Conservation (phyloP, 2,888 invertebrate species). For the Agrypnus murinus region DNA sequence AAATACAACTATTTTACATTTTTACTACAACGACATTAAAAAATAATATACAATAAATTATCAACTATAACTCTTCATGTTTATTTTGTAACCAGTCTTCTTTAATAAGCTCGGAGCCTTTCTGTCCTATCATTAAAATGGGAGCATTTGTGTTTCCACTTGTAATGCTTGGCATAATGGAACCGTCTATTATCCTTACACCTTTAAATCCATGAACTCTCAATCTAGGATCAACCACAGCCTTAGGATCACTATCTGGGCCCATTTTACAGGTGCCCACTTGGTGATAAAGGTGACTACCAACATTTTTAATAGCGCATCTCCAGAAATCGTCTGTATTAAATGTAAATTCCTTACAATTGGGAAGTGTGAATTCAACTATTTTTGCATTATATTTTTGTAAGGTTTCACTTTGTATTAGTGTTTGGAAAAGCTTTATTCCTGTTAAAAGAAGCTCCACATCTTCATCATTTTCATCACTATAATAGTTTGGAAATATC, state of each 20-base stretch:
- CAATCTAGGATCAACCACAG: conserved; percentile 82
- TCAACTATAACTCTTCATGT: conserved; percentile 45
- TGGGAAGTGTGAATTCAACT: conserved; percentile 64
- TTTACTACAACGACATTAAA: too few relatives aligned
- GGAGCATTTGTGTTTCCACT: conserved; percentile 76
- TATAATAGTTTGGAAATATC: conserved; percentile 78
- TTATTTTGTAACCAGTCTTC: conserved; percentile 60
- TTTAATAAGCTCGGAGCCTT: conserved; percentile 71
- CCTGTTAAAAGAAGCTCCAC: conserved; percentile 72
- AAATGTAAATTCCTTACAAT: conserved; percentile 62
- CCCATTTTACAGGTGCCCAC: conserved; percentile 80
- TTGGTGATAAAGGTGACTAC: conserved; percentile 53
- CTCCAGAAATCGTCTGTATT: conserved; percentile 73
- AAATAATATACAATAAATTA: too few relatives aligned
- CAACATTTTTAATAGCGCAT: conserved; percentile 67
- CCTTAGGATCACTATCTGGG: conserved; percentile 81
- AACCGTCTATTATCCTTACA: conserved; percentile 85
- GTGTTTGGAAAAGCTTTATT: conserved; percentile 68
- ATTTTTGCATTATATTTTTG: conserved; percentile 66
- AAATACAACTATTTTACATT: too few relatives aligned
- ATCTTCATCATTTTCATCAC: conserved; percentile 71
- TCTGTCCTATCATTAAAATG: conserved; percentile 71
- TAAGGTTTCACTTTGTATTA: conserved; percentile 70
- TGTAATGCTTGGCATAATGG: conserved; percentile 84
- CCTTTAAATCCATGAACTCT: conserved; percentile 79